Base-by-base conservation (phyloP, 2,797 vertebrate genomes). In the Novumbra hubbsi region DNA sequence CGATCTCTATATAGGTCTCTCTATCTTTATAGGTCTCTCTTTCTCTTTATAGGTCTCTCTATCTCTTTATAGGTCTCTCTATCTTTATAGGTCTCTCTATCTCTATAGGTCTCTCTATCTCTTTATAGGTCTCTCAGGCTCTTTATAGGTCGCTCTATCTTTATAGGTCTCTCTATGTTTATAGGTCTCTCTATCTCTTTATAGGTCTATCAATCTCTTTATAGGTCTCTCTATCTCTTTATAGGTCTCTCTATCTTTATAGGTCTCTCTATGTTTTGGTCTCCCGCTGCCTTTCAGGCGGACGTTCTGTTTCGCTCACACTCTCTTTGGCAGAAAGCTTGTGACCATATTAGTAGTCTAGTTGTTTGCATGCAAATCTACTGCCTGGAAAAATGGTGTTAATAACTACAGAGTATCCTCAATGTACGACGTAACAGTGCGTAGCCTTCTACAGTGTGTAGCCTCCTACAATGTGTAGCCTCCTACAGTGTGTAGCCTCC, bases 131-230 rank as follows among this genome's bases (percentile, higher is more conserved):
- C 3, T 1, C 15, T 49, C 48, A 3, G 14, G 4, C 48, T 49
- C 16, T 17, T 1, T 16, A 3, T 17, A 1, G 14, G 3, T 17
- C 48, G 3, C 15, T 49, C 48, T 49, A 3, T 16, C 45, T 5
- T 45, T 48, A 8, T 14, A 0, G 0, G 8, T 48, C 0, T 48
- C 0, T 14, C 45, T 14, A 9, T 48, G 11, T 2, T 3, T 48
- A 1, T 15, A 1, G 12, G 11, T 49, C 45, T 49, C 2, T 3
- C 11, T 11, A 8, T 48, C 6, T 14, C 45, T n/a, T n/a, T n/a
- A n/a, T n/a, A n/a, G n/a, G n/a, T 1, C 48, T 49, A 11, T 16
- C 48, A 14, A 11, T 14, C 0, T 0, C 1, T 0, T 0, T 49
- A 7, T 49, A 0, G 12, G 11, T 0, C 48, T 49, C 48, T 15